phyloP scores from a whole-genome alignment of 2,888 invertebrate species.

The Drosophila formosana region DNA sequence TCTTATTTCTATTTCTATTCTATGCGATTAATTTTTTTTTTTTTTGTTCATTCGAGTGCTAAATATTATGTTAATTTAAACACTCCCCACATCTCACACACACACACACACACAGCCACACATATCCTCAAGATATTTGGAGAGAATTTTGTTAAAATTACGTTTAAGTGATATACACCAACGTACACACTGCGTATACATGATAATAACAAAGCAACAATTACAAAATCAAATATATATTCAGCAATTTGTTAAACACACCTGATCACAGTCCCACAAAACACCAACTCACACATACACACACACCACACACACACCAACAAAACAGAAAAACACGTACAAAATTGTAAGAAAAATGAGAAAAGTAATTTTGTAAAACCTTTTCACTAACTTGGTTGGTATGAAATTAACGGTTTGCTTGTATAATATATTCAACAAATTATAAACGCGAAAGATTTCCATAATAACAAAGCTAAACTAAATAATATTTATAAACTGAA shows the following conservation, averaged over 20 bases:
- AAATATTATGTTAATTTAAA: conserved; percentile 45
- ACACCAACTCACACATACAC: conserved; percentile 10
- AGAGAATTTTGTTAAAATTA: conserved; percentile 39
- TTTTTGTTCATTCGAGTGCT: conserved; percentile 25
- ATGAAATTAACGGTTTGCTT: conserved; percentile 80
- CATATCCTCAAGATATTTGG: conserved; percentile 10
- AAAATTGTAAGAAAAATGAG: conserved; percentile 32
- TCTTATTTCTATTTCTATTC: conserved; percentile 11
- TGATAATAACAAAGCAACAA: conserved; percentile 32
- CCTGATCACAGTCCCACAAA: background rate
- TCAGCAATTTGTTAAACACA: conserved; percentile 37
- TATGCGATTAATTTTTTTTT: conserved; percentile 15
- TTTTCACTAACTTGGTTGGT: conserved; percentile 75
- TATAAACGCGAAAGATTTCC: conserved; percentile 39
- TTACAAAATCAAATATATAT: conserved; percentile 18
- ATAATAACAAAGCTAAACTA: conserved; percentile 47
- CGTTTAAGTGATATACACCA: conserved; percentile 44
- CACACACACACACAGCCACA: conserved; percentile 22
- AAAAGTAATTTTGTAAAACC: conserved; percentile 46
- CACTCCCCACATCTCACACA: conserved; percentile 16
- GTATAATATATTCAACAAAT: conserved; percentile 61
- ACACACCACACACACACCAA: conserved; percentile 11
- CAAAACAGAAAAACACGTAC: conserved; percentile 16
- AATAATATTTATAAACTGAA: conserved; percentile 53
- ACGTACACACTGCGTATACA: conserved; percentile 34